Percentiles rank a stretch among this genome's conserved stretches.
phyloP scores from a whole-genome alignment of 1,140 invertebrate genomes.

The Sitodiplosis mosellana region DNA sequence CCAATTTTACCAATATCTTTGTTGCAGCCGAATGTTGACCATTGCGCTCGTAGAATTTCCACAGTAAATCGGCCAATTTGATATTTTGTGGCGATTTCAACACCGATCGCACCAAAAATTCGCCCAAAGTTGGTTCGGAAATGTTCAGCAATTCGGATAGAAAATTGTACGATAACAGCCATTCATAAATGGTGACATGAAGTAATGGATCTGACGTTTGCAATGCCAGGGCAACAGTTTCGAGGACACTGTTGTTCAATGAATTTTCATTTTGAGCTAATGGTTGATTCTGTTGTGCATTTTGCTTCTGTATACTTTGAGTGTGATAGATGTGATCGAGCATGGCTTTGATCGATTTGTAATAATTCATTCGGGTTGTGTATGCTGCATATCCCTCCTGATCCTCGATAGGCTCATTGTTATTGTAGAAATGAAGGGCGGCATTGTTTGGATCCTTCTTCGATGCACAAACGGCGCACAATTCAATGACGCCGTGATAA shows the following conservation, averaged over 20 bases:
- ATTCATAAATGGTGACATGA: slow-evolving; percentile 82
- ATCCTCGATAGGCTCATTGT: slow-evolving; percentile 62
- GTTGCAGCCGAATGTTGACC: slow-evolving; percentile 87
- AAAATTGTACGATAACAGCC: slow-evolving; percentile 57
- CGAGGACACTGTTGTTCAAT: slow-evolving; percentile 19
- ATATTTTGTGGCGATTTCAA: slow-evolving; percentile 32
- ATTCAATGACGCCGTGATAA: slow-evolving; percentile 74
- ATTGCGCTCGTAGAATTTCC: slow-evolving; percentile 90
- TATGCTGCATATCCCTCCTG: slow-evolving; percentile 52
- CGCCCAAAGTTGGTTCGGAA: slow-evolving; percentile 60
- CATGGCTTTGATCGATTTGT: slow-evolving; percentile 67
- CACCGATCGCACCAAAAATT: slow-evolving; percentile 49
- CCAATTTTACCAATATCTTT: slow-evolving; percentile 70
- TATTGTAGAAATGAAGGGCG: slow-evolving; percentile 76
- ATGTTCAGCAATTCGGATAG: slow-evolving; percentile 60
- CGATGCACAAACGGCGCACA: slow-evolving; percentile 64
- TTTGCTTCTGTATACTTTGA: slow-evolving; percentile 26
- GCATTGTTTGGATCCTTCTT: slow-evolving; percentile 77
- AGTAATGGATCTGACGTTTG: slow-evolving; percentile 63
- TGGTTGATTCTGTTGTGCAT: slow-evolving; percentile 11
- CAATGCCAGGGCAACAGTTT: slow-evolving; percentile 30
- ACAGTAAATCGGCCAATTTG: slow-evolving; percentile 68
- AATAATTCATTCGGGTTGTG: slow-evolving; percentile 55
- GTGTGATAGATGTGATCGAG: slow-evolving; percentile 52
- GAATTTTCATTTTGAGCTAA: slow-evolving; percentile 15